These are phyloP conservation scores for Tachuris rubrigastra DNA, from an alignment of 2,113 vertebrate genomes.

Conservation along the genomic window DNA sequence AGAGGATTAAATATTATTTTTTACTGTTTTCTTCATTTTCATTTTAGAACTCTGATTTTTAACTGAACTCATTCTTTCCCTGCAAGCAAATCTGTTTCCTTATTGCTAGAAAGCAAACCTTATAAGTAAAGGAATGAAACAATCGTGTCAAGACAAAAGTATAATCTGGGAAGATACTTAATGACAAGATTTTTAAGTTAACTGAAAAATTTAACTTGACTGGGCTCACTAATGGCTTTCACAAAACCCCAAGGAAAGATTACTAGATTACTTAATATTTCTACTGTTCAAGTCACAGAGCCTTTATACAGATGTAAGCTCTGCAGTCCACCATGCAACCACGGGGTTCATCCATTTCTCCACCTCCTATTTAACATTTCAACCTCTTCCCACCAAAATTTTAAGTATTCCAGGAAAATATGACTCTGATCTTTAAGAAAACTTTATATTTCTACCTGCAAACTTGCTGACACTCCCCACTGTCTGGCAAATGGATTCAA, in stretches of 20 bases:
- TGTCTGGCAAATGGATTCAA: background rate
- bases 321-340: background rate
- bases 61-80: background rate
- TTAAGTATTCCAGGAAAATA: background rate
- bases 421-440: background rate
- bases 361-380: background rate
- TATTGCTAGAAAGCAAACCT: background rate
- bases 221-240: background rate
- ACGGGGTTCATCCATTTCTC: background rate
- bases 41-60: background rate
- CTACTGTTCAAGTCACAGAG: background rate
- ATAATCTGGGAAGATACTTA: background rate
- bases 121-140: background rate
- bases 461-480: background rate
- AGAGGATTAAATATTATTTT: background rate
- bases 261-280: background rate
- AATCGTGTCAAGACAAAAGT: background rate
- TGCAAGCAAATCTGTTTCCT: background rate
- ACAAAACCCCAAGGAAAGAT: background rate
- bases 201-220: background rate
- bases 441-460: background rate
- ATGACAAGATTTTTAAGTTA: background rate
- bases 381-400: background rate
- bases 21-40: background rate
- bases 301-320: background rate